Conservation (phyloP, 2,113 vertebrate genomes). For the Silurus meridionalis region DNA sequence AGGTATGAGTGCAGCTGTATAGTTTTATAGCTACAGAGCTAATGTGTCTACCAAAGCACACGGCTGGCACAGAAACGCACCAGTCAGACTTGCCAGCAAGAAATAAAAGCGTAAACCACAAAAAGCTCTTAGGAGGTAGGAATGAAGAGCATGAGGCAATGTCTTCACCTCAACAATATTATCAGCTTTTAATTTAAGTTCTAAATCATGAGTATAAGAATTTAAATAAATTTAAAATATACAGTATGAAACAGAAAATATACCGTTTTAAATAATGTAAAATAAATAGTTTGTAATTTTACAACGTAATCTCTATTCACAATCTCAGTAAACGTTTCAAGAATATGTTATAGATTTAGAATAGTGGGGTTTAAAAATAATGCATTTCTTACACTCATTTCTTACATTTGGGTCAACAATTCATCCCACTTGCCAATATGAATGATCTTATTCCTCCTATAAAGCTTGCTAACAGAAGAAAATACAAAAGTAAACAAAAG, state of each 20-base stretch:
- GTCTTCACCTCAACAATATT: conserved; percentile 31
- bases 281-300: background rate
- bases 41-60: conserved; percentile 59
- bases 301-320: background rate
- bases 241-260: background rate
- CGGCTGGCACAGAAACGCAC: conserved; percentile 51
- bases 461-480: background rate
- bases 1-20: conserved; percentile 24
- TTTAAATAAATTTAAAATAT: background rate
- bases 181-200: background rate
- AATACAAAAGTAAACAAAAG: conserved; percentile 2
- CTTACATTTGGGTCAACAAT: background rate
- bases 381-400: background rate
- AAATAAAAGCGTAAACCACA: conserved; percentile 57
- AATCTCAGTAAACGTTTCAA: background rate
- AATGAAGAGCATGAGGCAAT: conserved; percentile 62
- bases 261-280: background rate
- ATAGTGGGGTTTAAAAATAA: background rate
- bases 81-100: conserved; percentile 57
- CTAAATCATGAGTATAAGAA: background rate
- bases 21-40: conserved; percentile 35
- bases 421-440: background rate
- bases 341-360: background rate
- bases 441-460: background rate
- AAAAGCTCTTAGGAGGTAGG: conserved; percentile 51